Percentiles rank a stretch among this genome's conserved stretches.
Evolutionary conservation across 2,888 invertebrate genomes (phyloP).

Genomic region (Heteropelma amictum): DNA sequence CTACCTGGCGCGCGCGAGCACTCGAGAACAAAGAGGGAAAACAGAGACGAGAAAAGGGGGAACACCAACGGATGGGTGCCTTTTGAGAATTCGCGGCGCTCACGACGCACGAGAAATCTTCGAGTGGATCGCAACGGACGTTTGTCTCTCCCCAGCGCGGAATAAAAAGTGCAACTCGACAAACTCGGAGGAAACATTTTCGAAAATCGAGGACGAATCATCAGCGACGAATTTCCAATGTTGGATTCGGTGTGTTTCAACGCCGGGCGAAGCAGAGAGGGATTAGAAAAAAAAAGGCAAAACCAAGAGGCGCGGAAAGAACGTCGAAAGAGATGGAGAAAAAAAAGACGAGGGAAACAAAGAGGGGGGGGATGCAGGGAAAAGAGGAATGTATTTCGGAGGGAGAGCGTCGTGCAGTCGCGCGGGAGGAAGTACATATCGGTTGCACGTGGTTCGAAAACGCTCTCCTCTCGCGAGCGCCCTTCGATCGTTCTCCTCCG

Average conservation of each 20-base stretch:
- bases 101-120: no score
- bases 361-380: neutral
- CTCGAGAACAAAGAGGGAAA: constrained; percentile 55
- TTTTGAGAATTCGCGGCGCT: constrained; percentile 44
- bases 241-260: no score
- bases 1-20: constrained; percentile 54
- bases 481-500: constrained; percentile 71
- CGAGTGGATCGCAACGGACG: no score
- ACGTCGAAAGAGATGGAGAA: neutral
- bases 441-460: constrained; percentile 72
- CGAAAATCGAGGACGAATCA: no score
- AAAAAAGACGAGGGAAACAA: neutral
- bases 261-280: no score
- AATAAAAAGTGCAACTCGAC: no score
- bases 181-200: no score
- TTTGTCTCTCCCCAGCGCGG: no score
- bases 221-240: no score
- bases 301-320: constrained; percentile 6
- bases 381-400: neutral
- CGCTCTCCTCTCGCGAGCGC: constrained; percentile 53
- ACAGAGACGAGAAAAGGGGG: constrained; percentile 16
- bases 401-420: neutral
- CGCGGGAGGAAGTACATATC: constrained; percentile 72
- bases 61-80: constrained; percentile 41
- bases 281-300: no score